Conservation (phyloP, 2,888 invertebrate genomes). For the Liopterus haemorrhoidalis region DNA sequence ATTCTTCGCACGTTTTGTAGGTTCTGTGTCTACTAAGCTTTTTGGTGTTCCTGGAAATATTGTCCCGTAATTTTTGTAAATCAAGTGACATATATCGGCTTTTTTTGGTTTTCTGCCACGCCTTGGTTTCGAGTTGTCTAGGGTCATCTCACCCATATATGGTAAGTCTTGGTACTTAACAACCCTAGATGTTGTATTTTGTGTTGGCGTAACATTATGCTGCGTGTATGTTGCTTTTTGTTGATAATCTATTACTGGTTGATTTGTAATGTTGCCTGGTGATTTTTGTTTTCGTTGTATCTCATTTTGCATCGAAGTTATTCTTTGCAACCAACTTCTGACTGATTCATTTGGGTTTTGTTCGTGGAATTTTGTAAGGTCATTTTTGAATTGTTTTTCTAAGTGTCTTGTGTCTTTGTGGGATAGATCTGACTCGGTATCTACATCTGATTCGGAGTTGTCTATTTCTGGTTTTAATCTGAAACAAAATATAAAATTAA, state of each 20-base stretch:
- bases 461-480: no score
- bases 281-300: slow-evolving; percentile 41
- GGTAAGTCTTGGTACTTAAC: slow-evolving; percentile 78
- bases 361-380: no score
- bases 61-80: slow-evolving; percentile 87
- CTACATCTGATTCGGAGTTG: no score
- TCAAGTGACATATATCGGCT: slow-evolving; percentile 85
- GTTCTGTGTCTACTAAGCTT: slow-evolving; percentile 45
- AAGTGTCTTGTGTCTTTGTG: no score
- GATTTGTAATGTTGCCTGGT: slow-evolving; percentile 22
- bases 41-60: slow-evolving; percentile 71
- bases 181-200: slow-evolving; percentile 43
- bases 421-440: no score
- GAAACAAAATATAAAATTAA: no score
- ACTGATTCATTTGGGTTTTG: slow-evolving; percentile 58
- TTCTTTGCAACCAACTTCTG: slow-evolving; percentile 68
- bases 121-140: slow-evolving; percentile 80
- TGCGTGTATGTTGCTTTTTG: slow-evolving; percentile 39
- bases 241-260: slow-evolving; percentile 15
- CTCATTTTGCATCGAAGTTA: slow-evolving; percentile 66
- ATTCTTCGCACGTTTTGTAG: slow-evolving; percentile 25
- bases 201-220: slow-evolving; percentile 33
- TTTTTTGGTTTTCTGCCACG: slow-evolving; percentile 86
- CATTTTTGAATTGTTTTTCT: no score
- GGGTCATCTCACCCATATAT: slow-evolving; percentile 88